Percentiles rank a stretch among this genome's conserved stretches.
phyloP scores from a whole-genome alignment of 2,888 invertebrate genomes.

The Lasioglossum morio region DNA sequence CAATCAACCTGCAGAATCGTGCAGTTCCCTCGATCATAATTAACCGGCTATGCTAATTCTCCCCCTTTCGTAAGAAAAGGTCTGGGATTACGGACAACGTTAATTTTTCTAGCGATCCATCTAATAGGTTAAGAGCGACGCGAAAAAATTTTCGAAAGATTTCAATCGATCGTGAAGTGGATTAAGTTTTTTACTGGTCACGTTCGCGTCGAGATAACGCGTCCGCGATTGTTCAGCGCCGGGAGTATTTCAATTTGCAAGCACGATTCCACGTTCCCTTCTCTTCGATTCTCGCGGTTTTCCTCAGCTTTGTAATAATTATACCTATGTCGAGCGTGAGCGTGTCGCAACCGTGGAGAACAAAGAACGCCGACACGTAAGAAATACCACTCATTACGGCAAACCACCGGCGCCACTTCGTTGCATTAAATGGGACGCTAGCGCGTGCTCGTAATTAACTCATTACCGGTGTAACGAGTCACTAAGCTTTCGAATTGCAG shows the following conservation, averaged over 20 bases:
- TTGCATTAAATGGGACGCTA: conserved; percentile 73
- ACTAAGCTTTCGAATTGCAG: conserved; percentile 60
- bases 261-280: conserved; percentile 31
- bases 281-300: conserved; percentile 46
- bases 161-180: neutral
- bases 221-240: neutral
- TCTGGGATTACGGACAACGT: neutral
- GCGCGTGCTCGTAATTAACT: conserved; percentile 78
- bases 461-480: conserved; percentile 69
- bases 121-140: neutral
- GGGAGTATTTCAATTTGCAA: conserved; percentile 61
- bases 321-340: conserved; percentile 45
- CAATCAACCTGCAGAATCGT: neutral
- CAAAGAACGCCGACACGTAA: conserved; percentile 68
- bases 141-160: neutral
- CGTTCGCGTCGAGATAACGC: neutral
- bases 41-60: neutral
- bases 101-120: neutral
- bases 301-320: conserved; percentile 72
- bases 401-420: conserved; percentile 56
- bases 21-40: neutral
- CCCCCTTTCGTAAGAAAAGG: neutral
- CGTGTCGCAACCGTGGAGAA: conserved; percentile 63
- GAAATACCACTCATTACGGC: conserved; percentile 73
- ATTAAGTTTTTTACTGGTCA: neutral